Evolutionary conservation across 2,797 vertebrate genomes (phyloP).

Genomic region (Anguilla marmorata): DNA sequence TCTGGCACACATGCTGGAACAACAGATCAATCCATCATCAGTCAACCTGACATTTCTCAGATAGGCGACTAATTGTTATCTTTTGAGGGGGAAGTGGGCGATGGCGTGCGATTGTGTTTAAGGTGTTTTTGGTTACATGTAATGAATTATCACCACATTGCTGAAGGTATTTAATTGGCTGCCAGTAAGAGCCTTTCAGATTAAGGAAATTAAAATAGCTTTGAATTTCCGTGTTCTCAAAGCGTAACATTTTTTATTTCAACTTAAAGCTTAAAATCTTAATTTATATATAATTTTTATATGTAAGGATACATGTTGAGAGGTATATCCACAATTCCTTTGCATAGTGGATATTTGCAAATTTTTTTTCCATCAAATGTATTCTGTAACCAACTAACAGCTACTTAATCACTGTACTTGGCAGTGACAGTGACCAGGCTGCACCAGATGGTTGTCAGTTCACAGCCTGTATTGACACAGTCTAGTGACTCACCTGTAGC

Average conservation of each 20-base stretch:
- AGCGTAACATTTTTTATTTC: not conserved
- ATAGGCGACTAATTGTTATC: not conserved
- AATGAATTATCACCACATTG: not conserved
- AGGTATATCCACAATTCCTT: not conserved
- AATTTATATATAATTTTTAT: no score
- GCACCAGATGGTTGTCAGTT: not conserved
- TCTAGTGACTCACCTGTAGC: not conserved
- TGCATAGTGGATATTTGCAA: not conserved
- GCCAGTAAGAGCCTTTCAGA: not conserved
- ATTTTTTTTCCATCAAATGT: not conserved
- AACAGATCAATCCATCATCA: not conserved
- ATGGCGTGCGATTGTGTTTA: not conserved
- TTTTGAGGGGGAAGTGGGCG: not conserved
- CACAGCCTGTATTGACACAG: not conserved
- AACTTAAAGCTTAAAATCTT: not conserved
- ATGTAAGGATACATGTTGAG: not conserved
- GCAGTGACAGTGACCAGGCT: not conserved
- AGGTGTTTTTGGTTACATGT: not conserved
- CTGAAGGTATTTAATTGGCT: not conserved
- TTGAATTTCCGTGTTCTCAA: not conserved
- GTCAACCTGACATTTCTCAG: not conserved
- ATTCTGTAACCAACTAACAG: not conserved
- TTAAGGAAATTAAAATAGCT: not conserved
- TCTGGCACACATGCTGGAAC: not conserved
- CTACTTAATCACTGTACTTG: not conserved